Conservation (phyloP, 2,113 vertebrate species). For the Thalassarche chlororhynchos region DNA sequence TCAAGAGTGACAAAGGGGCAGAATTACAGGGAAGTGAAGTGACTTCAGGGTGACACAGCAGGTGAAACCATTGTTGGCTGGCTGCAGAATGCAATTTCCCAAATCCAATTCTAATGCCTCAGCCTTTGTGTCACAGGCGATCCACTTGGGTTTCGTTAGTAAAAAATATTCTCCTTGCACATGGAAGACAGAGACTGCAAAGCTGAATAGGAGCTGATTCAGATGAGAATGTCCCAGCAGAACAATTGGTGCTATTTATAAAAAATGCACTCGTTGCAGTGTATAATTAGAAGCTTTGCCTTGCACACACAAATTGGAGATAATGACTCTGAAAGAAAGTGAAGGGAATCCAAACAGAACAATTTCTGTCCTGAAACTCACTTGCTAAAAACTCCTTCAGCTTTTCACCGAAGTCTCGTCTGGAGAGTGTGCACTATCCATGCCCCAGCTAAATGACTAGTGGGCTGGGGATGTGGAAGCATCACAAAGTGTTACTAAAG, state of each 20-base stretch:
- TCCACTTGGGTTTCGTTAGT: background rate
- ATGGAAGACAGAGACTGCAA: background rate
- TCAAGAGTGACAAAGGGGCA: background rate
- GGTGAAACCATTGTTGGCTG: background rate
- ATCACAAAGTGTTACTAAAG: background rate
- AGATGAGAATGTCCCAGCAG: slow-evolving; percentile 46
- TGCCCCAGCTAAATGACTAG: background rate
- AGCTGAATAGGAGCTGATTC: slow-evolving; percentile 24
- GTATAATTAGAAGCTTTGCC: slow-evolving; percentile 57
- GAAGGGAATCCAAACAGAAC: slow-evolving; percentile 26
- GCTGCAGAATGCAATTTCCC: background rate
- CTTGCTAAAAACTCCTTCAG: background rate
- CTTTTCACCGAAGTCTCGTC: background rate
- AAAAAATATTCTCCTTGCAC: background rate
- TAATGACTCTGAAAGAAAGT: slow-evolving; percentile 35
- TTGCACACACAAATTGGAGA: slow-evolving; percentile 41
- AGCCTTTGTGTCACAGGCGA: background rate
- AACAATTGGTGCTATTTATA: slow-evolving; percentile 68
- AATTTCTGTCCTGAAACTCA: background rate
- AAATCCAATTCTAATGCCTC: background rate
- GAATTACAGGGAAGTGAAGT: background rate
- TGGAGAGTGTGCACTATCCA: background rate
- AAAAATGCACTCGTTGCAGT: slow-evolving; percentile 34
- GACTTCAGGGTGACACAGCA: background rate
- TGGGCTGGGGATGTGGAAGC: background rate